Percentiles rank a stretch among this genome's conserved stretches.
Evolutionary conservation across 2,888 invertebrate species (phyloP).

Genomic region (Carpatolechia fugitivella): DNA sequence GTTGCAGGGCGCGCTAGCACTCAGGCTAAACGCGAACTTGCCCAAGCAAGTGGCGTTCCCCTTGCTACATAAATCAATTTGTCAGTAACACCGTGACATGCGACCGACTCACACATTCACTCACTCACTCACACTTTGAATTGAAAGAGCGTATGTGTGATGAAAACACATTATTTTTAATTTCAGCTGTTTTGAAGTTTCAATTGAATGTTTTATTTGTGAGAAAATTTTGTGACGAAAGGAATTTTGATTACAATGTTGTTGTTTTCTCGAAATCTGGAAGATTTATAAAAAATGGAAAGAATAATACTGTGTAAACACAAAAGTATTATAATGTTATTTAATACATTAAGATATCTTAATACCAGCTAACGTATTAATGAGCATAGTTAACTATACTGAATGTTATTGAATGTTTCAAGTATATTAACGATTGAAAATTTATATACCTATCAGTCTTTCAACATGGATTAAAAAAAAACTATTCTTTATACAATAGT

Average conservation of each 20-base stretch:
- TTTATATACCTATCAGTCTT: no score
- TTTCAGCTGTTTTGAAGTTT: slow-evolving; percentile 18
- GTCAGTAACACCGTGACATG: slow-evolving; percentile 63
- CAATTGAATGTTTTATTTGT: slow-evolving; percentile 20
- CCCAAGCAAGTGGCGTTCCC: slow-evolving; percentile 42
- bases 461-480: no score
- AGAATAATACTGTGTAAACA: no score
- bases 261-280: not conserved
- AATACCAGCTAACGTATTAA: no score
- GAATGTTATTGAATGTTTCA: no score
- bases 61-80: slow-evolving; percentile 72
- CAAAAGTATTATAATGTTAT: no score
- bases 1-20: slow-evolving; percentile 36
- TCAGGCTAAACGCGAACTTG: slow-evolving; percentile 49
- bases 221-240: slow-evolving; percentile 9
- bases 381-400: no score
- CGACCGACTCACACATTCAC: slow-evolving; percentile 26
- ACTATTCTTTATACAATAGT: no score
- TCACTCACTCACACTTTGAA: slow-evolving; percentile 40
- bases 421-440: no score
- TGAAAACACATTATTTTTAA: slow-evolving; percentile 22
- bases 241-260: slow-evolving; percentile 1
- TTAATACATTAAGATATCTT: no score
- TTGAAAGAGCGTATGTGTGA: slow-evolving; percentile 15
- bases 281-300: no score